Evolutionary conservation across 2,797 vertebrate genomes (phyloP).

Genomic region (Acipenser transmontanus): DNA sequence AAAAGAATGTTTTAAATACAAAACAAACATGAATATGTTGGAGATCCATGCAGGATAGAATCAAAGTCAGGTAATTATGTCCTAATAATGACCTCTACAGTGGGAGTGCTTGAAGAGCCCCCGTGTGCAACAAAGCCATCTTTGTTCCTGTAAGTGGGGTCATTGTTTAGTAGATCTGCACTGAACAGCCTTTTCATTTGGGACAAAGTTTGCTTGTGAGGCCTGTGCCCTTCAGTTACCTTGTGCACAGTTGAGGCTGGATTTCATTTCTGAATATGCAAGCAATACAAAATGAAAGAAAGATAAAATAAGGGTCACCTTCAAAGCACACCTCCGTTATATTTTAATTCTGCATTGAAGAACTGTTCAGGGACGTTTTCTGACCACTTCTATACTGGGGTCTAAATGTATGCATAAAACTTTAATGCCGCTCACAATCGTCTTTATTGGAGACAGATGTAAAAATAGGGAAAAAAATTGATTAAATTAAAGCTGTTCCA

Average conservation of each 20-base stretch:
- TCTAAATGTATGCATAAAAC: constrained; percentile 31
- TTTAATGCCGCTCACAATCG: constrained; percentile 22
- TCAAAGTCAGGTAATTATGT: too few relatives aligned
- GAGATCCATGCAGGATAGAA: too few relatives aligned
- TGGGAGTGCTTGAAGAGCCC: constrained; percentile 19
- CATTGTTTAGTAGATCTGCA: constrained; percentile 8
- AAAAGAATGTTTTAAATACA: too few relatives aligned
- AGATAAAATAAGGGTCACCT: constrained; percentile 51
- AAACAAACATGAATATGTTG: too few relatives aligned
- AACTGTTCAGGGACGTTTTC: constrained; percentile 39
- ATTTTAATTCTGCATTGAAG: constrained; percentile 38
- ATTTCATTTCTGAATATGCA: constrained; percentile 44
- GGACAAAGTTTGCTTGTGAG: background rate
- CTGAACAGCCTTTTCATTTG: background rate
- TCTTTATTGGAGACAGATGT: constrained; percentile 36
- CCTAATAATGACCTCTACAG: too few relatives aligned
- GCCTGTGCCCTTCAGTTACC: constrained; percentile 36
- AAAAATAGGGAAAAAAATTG: constrained; percentile 31
- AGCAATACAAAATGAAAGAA: constrained; percentile 37
- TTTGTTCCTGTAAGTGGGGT: constrained; percentile 18
- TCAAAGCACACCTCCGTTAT: constrained; percentile 36
- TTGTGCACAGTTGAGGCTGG: constrained; percentile 27
- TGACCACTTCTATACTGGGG: constrained; percentile 33
- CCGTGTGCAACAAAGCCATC: constrained; percentile 24
- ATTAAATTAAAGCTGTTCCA: constrained; percentile 31